phyloP scores from a whole-genome alignment of 2,113 vertebrate species.

The Hippoglossus stenolepis region DNA sequence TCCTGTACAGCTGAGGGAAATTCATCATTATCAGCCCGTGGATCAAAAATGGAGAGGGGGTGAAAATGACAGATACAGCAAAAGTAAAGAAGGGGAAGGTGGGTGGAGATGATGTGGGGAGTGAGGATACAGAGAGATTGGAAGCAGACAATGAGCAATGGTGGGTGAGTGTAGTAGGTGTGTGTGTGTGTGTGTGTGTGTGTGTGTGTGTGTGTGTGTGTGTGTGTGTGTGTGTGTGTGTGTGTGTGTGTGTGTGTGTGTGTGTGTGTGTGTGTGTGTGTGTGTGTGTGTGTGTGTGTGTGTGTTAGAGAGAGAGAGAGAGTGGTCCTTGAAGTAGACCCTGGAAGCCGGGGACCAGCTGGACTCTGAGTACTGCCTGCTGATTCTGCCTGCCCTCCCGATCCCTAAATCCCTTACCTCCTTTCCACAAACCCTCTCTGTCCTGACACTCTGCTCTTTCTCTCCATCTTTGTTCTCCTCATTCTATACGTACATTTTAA shows the following conservation, averaged over 20 bases:
- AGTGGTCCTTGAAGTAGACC: conserved; percentile 63
- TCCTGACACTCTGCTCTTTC: neutral
- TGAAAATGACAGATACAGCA: conserved; percentile 78
- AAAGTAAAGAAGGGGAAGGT: conserved; percentile 72
- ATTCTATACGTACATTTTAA: conserved; percentile 7
- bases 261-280: conserved; percentile 13
- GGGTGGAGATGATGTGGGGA: conserved; percentile 73
- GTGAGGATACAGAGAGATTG: conserved; percentile 65
- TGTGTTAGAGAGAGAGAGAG: neutral
- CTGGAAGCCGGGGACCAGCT: conserved; percentile 69
- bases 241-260: conserved; percentile 35
- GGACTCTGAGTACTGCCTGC: conserved; percentile 65
- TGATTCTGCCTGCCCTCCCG: conserved; percentile 60
- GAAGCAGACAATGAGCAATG: conserved; percentile 72
- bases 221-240: conserved; percentile 22
- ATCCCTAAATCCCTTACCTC: conserved; percentile 37
- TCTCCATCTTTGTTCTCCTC: neutral
- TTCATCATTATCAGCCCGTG: conserved; percentile 79
- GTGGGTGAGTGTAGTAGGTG: conserved; percentile 39
- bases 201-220: conserved; percentile 1
- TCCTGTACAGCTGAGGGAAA: conserved; percentile 70
- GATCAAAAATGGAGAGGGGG: conserved; percentile 76
- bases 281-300: conserved; percentile 20
- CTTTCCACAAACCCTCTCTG: conserved; percentile 20
- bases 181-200: conserved; percentile 14